Percentiles rank a stretch among this genome's conserved stretches.
Conservation (phyloP, 2,888 invertebrate species). For the Meganola albula region DNA sequence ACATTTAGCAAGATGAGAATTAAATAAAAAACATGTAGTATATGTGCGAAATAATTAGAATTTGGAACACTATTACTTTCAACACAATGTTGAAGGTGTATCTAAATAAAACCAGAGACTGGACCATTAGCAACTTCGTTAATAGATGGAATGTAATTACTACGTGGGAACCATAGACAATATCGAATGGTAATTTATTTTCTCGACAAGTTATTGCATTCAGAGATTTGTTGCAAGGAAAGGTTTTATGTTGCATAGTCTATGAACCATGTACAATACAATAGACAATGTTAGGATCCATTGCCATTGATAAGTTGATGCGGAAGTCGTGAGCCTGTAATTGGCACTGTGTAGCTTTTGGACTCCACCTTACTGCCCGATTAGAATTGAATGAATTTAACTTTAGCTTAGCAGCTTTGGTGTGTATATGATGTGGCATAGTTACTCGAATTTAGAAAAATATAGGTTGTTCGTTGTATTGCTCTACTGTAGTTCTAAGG, state of each 20-base stretch:
- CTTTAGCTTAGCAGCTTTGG: too few relatives aligned
- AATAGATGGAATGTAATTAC: background rate
- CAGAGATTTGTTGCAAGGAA: slow-evolving; percentile 17
- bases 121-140: slow-evolving; percentile 19
- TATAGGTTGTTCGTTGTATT: too few relatives aligned
- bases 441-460: too few relatives aligned
- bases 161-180: slow-evolving; percentile 22
- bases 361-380: slow-evolving; percentile 1
- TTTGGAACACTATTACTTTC: slow-evolving; percentile 31
- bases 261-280: slow-evolving; percentile 19
- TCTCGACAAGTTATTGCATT: slow-evolving; percentile 18
- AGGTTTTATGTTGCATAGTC: slow-evolving; percentile 11
- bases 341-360: slow-evolving; percentile 9
- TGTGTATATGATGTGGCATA: too few relatives aligned
- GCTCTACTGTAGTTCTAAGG: too few relatives aligned
- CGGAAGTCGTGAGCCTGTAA: slow-evolving; percentile 18
- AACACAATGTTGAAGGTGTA: slow-evolving; percentile 22
- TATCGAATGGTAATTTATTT: slow-evolving; percentile 15
- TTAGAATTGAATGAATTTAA: background rate
- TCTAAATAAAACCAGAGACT: slow-evolving; percentile 13
- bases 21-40: slow-evolving; percentile 16
- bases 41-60: slow-evolving; percentile 28
- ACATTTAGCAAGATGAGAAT: too few relatives aligned
- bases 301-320: slow-evolving; percentile 17
- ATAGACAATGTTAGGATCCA: slow-evolving; percentile 13